These are phyloP conservation scores for Macrocentrus cingulum DNA, from an alignment of 1,140 invertebrate species.

Conservation along the genomic window DNA sequence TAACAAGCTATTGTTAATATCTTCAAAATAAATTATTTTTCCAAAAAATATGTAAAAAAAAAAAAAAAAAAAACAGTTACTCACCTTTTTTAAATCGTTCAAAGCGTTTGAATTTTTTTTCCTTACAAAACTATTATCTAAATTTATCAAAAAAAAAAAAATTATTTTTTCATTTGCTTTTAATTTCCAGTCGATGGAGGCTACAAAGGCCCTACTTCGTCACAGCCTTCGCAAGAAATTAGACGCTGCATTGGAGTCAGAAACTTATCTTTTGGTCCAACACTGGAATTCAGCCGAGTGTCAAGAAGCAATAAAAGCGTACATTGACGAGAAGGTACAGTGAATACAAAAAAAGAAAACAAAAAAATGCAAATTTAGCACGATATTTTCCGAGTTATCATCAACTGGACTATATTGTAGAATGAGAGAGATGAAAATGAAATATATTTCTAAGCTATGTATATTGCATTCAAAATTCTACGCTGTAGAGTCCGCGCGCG, in stretches of 20 bases:
- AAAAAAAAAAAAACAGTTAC: too few species aligned
- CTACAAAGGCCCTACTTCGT: constrained; percentile 63
- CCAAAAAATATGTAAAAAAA: too few species aligned
- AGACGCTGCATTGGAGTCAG: constrained; percentile 62
- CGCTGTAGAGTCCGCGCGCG: constrained; percentile 1
- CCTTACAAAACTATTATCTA: too few species aligned
- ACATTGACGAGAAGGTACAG: constrained; percentile 51
- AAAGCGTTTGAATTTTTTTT: too few species aligned
- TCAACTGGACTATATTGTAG: too few species aligned
- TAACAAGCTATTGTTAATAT: too few species aligned
- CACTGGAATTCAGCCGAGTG: constrained; percentile 70
- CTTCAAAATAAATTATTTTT: too few species aligned
- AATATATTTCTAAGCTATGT: constrained; percentile 9
- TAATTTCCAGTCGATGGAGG: constrained; percentile 63
- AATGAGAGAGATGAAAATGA: constrained; percentile 4
- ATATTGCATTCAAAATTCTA: constrained; percentile 16
- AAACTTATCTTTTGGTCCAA: constrained; percentile 63
- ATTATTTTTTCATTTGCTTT: constrained; percentile 5
- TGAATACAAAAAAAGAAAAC: constrained; percentile 27
- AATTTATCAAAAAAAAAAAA: too few species aligned
- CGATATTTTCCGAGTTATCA: too few species aligned
- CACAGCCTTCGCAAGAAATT: constrained; percentile 59
- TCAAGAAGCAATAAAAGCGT: constrained; percentile 56
- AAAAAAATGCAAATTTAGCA: neutral
- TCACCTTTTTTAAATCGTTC: too few species aligned